Evolutionary conservation across 2,113 vertebrate genomes (phyloP), one percentile per base, ranked within the genome.

Genomic region (Callionymus lyra): DNA sequence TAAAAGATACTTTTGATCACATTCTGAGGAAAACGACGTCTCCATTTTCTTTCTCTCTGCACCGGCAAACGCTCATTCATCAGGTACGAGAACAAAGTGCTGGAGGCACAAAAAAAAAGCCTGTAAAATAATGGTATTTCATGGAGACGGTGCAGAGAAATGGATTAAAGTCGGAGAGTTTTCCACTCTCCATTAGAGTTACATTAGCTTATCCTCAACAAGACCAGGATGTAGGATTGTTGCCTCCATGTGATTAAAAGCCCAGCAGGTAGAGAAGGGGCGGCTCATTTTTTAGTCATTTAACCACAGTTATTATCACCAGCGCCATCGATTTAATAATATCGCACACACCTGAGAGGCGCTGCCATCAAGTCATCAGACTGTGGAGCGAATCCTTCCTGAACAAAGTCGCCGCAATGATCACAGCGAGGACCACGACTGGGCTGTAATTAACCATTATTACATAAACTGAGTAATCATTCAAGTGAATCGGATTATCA

Each of bases 51-150:
- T 49, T 43, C 45, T 48, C 52, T 61, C 59, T 60, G 65, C 63
- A 62, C 49, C 62, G 43, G 70, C 50, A 68, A 70, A 73, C 59
- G 50, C 71, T 84, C 66, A 85, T 77, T 76, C 81, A 88, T 87
- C 85, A 86, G 83, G 77, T 70, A 66, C 74, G 78, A 59, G 74
- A 77, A 64, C 55, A 85, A 86, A 86, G 83, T 82, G 83, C 86
- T 87, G 62, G 74, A 88, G 85, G 86, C 88, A 77, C 77, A 82
- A 82, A 86, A 85, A 86, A 77, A 79, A 82, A 82, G 86, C 82
- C 84, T 85, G 80, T 82, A 88, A 90, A 90, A 87, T 91, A 91
- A 90, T 90, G 86, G 88, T 86, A 86, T 79, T 82, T 76, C 85
- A 83, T 84, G 88, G 86, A 88, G 73, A 75, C 50, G 65, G 52